A percentile compares a stretch with the other conserved stretches of the same genome.
phyloP scores from a whole-genome alignment of 2,888 invertebrate genomes.

The Calliopum simillimum region DNA sequence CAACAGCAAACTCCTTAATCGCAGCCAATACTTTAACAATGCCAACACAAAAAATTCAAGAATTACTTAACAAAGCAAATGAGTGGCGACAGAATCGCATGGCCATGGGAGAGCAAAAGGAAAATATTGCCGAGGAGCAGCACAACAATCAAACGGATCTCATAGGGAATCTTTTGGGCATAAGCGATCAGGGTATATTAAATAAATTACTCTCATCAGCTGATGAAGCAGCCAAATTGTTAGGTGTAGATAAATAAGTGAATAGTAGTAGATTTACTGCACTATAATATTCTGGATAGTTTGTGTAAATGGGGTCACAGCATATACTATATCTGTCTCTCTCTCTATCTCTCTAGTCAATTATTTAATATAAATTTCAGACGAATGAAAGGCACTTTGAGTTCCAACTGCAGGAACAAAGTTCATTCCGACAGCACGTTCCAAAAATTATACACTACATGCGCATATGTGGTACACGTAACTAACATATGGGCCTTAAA shows the following conservation, averaged over 20 bases:
- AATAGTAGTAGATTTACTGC: constrained; percentile 64
- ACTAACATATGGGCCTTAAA: no score
- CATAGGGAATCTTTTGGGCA: constrained; percentile 89
- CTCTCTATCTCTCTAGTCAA: constrained; percentile 46
- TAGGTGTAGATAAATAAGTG: constrained; percentile 75
- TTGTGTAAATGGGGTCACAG: not conserved
- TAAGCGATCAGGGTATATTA: constrained; percentile 85
- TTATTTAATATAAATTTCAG: constrained; percentile 5
- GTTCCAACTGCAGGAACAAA: no score
- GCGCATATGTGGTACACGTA: no score
- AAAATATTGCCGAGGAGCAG: constrained; percentile 57
- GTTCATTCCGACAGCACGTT: no score
- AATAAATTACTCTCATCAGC: constrained; percentile 86
- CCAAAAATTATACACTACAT: no score
- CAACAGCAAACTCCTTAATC: constrained; percentile 33
- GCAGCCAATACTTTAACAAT: constrained; percentile 45
- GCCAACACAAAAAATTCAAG: constrained; percentile 62
- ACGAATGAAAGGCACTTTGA: no score
- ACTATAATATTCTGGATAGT: no score
- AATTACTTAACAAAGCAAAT: constrained; percentile 61
- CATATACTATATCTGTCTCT: constrained; percentile 1
- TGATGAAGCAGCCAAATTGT: constrained; percentile 86
- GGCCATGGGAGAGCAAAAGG: constrained; percentile 59
- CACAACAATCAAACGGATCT: constrained; percentile 70
- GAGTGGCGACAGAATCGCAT: constrained; percentile 60